A percentile compares a stretch with the other conserved stretches of the same genome.
phyloP scores from a whole-genome alignment of 2,797 vertebrate genomes.

The Manis crassicaudata region DNA sequence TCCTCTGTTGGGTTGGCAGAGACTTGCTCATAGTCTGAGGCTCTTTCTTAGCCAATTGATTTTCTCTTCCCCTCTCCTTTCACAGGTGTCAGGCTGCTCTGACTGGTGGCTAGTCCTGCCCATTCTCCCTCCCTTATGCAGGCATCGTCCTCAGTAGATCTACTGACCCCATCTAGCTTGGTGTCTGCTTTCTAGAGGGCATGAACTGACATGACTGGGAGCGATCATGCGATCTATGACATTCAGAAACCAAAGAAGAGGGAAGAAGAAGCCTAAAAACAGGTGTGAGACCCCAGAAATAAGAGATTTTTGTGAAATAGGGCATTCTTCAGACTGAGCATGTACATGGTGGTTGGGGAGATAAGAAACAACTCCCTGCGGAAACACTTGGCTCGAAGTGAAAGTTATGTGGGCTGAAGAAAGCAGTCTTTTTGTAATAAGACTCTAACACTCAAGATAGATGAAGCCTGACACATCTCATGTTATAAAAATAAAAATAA shows the following conservation, averaged over 20 bases:
- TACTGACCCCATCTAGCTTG: neutral
- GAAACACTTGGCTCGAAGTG: constrained; percentile 57
- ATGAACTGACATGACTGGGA: neutral
- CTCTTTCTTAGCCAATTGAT: neutral
- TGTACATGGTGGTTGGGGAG: neutral
- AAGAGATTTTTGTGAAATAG: neutral
- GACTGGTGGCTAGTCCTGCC: neutral
- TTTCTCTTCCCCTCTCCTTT: neutral
- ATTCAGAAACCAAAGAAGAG: neutral
- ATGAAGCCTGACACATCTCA: constrained; percentile 73
- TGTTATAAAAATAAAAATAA: constrained; percentile 80
- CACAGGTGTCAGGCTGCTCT: neutral
- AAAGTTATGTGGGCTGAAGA: constrained; percentile 67
- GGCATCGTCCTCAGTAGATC: neutral
- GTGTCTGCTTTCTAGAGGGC: neutral
- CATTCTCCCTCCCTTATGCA: neutral
- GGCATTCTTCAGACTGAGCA: constrained; percentile 31
- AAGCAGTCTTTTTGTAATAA: constrained; percentile 65
- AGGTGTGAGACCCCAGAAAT: neutral
- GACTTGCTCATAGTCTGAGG: neutral
- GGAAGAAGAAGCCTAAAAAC: neutral
- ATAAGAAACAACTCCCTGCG: neutral
- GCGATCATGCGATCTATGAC: neutral
- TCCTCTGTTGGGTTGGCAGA: neutral
- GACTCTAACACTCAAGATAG: constrained; percentile 68